Percentiles rank a stretch among this genome's conserved stretches.
Conservation (phyloP, 2,113 vertebrate genomes). For the Thinocorus orbignyianus region DNA sequence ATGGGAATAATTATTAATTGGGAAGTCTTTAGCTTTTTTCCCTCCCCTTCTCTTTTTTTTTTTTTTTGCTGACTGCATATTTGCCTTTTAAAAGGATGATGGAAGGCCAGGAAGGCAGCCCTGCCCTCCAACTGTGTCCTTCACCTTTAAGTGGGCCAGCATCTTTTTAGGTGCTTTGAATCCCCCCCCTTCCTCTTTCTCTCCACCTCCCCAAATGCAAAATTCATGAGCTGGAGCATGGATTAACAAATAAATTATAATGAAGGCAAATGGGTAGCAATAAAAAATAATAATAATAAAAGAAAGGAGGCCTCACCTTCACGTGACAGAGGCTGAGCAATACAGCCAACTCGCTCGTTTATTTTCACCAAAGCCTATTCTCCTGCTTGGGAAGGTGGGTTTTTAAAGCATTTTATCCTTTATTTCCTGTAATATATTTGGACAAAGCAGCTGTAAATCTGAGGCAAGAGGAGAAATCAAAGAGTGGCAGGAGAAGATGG, state of each 20-base stretch:
- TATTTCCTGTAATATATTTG: constrained; percentile 70
- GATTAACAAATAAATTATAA: constrained; percentile 76
- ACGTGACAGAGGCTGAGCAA: constrained; percentile 51
- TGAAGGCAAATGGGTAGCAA: constrained; percentile 59
- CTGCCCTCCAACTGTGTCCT: constrained; percentile 48
- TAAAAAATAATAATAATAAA: constrained; percentile 70
- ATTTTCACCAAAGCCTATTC: constrained; percentile 49
- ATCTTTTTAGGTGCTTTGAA: constrained; percentile 24
- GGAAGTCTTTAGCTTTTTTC: constrained; percentile 44
- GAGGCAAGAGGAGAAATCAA: constrained; percentile 51
- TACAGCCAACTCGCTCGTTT: constrained; percentile 62
- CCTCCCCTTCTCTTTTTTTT: not conserved
- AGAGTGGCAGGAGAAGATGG: constrained; percentile 40
- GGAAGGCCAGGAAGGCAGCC: constrained; percentile 36
- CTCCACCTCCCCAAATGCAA: constrained; percentile 51
- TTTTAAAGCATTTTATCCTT: constrained; percentile 67
- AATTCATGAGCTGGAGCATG: constrained; percentile 69
- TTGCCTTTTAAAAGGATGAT: constrained; percentile 73
- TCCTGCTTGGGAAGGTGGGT: constrained; percentile 32
- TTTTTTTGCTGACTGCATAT: constrained; percentile 73
- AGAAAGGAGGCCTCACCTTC: constrained; percentile 70
- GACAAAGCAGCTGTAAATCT: constrained; percentile 64
- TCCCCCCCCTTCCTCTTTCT: not conserved
- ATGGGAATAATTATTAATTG: constrained; percentile 78
- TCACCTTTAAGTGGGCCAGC: constrained; percentile 55